Percentiles rank a stretch among this genome's conserved stretches.
Conservation (phyloP, 1,140 invertebrate genomes). For the Atta colombica region DNA sequence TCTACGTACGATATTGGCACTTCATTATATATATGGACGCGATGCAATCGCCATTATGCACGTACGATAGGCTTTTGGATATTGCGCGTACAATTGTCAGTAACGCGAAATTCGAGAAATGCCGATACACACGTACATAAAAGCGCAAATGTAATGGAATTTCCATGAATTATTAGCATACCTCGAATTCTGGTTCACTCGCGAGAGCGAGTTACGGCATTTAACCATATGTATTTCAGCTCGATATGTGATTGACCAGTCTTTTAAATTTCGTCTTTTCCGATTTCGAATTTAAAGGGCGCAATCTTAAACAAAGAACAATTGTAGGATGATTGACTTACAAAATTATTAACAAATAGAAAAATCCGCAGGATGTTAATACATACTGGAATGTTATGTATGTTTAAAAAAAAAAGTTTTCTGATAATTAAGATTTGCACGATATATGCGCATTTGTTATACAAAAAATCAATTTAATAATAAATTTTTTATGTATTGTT, state of each 20-base stretch:
- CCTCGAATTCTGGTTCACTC: slow-evolving; percentile 24
- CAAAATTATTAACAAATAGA: background rate
- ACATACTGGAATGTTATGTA: background rate
- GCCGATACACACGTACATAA: background rate
- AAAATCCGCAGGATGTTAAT: background rate
- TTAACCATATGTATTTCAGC: background rate
- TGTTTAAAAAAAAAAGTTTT: background rate
- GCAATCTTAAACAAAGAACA: background rate
- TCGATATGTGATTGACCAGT: background rate
- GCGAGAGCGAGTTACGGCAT: background rate
- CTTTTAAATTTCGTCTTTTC: slow-evolving; percentile 16
- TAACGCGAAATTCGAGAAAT: slow-evolving; percentile 37
- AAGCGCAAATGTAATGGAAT: slow-evolving; percentile 9
- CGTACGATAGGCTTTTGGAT: background rate
- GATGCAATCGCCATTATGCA: slow-evolving; percentile 21
- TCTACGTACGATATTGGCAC: background rate
- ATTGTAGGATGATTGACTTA: background rate
- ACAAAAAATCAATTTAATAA: background rate
- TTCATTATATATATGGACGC: slow-evolving; percentile 8
- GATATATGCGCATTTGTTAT: too few species aligned
- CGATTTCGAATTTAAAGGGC: background rate
- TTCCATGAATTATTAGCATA: slow-evolving; percentile 16
- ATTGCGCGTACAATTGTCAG: background rate
- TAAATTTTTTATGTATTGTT: background rate
- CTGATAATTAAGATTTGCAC: background rate